Conservation (phyloP, 2,888 invertebrate species). For the Aricia artaxerxes region DNA sequence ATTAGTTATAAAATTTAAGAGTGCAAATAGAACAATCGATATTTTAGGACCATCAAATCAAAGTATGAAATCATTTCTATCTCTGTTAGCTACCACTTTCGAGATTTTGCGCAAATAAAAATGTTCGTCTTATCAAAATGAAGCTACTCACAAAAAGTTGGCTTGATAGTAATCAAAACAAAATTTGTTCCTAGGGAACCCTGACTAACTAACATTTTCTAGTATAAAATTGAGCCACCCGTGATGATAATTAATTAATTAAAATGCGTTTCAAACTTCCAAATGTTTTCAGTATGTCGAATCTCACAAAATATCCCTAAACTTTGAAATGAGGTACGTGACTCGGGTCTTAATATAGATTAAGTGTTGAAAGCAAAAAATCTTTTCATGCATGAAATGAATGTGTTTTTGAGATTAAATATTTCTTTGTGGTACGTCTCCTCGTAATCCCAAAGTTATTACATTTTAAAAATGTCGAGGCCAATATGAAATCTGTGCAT, state of each 20-base stretch:
- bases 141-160: too few species aligned
- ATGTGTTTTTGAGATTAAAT: conserved; percentile 25
- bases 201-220: too few species aligned
- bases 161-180: too few species aligned
- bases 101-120: too few species aligned
- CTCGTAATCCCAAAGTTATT: conserved; percentile 23
- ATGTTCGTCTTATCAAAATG: too few species aligned
- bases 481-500: neutral
- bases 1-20: too few species aligned
- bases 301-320: conserved; percentile 26
- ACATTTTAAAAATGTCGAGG: conserved; percentile 17
- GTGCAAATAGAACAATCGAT: too few species aligned
- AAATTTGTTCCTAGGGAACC: too few species aligned
- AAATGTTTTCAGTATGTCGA: neutral
- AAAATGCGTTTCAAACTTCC: neutral
- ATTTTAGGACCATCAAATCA: too few species aligned
- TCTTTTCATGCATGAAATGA: conserved; percentile 16
- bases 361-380: conserved; percentile 11
- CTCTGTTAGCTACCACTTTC: too few species aligned
- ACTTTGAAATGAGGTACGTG: conserved; percentile 27
- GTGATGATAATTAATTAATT: conserved; percentile 1
- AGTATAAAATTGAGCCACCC: neutral
- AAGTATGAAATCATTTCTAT: too few species aligned
- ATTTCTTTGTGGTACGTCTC: conserved; percentile 17
- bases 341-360: conserved; percentile 15